These are phyloP conservation scores for Nymphalis polychloros DNA, from an alignment of 2,888 invertebrate genomes.

Conservation along the genomic window DNA sequence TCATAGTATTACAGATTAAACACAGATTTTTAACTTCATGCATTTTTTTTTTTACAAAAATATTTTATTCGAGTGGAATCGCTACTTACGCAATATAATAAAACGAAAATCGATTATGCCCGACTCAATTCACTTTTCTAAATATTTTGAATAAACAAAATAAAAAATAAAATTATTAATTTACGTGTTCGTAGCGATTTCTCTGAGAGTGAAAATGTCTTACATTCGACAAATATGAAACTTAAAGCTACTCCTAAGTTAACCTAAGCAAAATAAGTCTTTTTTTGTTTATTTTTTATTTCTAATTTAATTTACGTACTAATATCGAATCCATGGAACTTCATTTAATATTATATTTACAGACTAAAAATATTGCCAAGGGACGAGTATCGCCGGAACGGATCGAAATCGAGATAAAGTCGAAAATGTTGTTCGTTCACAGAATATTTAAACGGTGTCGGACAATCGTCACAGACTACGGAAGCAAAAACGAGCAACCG, in stretches of 20 bases:
- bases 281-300: slow-evolving; percentile 60
- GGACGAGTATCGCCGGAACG: slow-evolving; percentile 30
- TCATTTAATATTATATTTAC: slow-evolving; percentile 46
- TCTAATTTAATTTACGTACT: slow-evolving; percentile 51
- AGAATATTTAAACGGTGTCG: background rate
- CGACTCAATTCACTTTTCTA: too few species aligned
- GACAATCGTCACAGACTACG: too few species aligned
- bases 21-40: background rate
- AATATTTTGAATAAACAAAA: too few species aligned
- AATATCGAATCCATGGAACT: slow-evolving; percentile 70
- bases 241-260: slow-evolving; percentile 45
- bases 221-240: slow-evolving; percentile 40
- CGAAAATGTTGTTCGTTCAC: background rate
- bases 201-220: background rate
- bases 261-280: slow-evolving; percentile 69
- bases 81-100: too few species aligned
- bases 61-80: background rate
- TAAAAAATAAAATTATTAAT: background rate
- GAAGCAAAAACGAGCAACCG: too few species aligned
- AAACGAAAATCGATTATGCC: too few species aligned
- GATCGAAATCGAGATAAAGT: background rate
- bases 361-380: slow-evolving; percentile 28
- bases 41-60: background rate
- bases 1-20: slow-evolving; percentile 10
- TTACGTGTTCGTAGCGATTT: background rate